These are phyloP conservation scores for Labeo rohita DNA, from an alignment of 2,113 vertebrate species.

Conservation along the genomic window DNA sequence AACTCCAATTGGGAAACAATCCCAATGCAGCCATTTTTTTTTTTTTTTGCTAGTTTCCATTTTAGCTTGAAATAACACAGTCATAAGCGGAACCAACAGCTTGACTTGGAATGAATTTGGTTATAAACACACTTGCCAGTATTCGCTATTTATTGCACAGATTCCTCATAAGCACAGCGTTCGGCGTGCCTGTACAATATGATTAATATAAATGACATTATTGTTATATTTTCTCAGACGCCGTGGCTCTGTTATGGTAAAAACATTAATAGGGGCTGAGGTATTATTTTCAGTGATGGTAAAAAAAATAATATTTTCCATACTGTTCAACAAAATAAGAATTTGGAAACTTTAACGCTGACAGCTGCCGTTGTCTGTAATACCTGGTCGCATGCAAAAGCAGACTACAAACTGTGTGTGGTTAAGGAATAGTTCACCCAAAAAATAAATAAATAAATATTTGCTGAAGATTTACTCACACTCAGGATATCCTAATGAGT, in stretches of 20 bases:
- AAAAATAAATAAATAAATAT: neutral
- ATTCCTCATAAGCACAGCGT: constrained; percentile 35
- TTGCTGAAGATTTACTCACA: too few species aligned
- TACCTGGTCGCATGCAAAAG: constrained; percentile 7
- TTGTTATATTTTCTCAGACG: constrained; percentile 40
- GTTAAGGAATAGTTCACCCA: neutral
- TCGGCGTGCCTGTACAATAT: constrained; percentile 15
- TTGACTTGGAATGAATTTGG: constrained; percentile 42
- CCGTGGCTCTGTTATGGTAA: constrained; percentile 35
- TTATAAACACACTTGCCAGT: constrained; percentile 61
- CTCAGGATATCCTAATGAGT: neutral
- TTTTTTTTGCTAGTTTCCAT: constrained; percentile 61
- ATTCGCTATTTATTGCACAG: constrained; percentile 54
- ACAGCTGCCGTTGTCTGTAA: neutral
- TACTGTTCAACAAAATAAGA: constrained; percentile 14
- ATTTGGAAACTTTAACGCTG: neutral
- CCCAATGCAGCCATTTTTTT: neutral
- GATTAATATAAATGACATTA: constrained; percentile 28
- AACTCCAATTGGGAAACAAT: constrained; percentile 57
- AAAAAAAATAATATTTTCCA: constrained; percentile 33
- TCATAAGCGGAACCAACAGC: constrained; percentile 49
- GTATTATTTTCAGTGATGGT: constrained; percentile 23
- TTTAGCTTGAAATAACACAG: constrained; percentile 53
- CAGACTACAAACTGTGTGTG: constrained; percentile 1
- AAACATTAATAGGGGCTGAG: constrained; percentile 24